Base-by-base conservation (phyloP, 2,888 invertebrate genomes). In the Auanema sp. region DNA sequence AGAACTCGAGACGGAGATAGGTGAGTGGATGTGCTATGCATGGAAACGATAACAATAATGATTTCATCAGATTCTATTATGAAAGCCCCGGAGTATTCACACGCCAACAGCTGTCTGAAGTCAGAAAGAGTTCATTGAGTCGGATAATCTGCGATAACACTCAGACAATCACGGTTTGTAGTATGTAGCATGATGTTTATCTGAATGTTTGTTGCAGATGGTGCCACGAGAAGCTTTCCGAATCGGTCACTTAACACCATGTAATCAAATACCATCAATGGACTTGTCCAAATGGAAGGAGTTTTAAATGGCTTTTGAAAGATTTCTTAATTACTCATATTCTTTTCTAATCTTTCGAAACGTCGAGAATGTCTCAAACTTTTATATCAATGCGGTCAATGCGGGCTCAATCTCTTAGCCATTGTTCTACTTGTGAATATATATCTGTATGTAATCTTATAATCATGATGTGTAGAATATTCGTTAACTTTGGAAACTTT, bases 121-220 rank as follows among this genome's bases (percentile, higher is more conserved):
- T 96, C 58, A 89, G 92, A 0, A 93, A 93, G 84, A 88, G 89
- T 1, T 93, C 92, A 0, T 83, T 95, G 52, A 89, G 93, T 0
- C 92, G 93, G 84, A 85, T 93, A 0, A 85, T 92, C 62, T 96
- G 95, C 81, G 91, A 93, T 75, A 95, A 94, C 86, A 89, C 92
- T 84, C 94, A 95, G 83, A 87, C 90, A 5, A 79, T 83, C 51
- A 68, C 69, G 16, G 74, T 75, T 25, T 63, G 60, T 41, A 33
- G 21, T 53, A 5, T 33, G 12, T 18, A 8, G n/a, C 4, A 21
- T 21, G 23, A 11, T 14, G 47, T n/a, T 14, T 24, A 2, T 8
- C 52, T 1, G 4, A 16, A 51, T 23, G 21, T 42, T 18, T 8
- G 23, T 60, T 76, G 44, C 64, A 76, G 76, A 69, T 60, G 56